Evolutionary conservation across 2,113 vertebrate genomes (phyloP).

Genomic region (Amphiprion ocellaris): DNA sequence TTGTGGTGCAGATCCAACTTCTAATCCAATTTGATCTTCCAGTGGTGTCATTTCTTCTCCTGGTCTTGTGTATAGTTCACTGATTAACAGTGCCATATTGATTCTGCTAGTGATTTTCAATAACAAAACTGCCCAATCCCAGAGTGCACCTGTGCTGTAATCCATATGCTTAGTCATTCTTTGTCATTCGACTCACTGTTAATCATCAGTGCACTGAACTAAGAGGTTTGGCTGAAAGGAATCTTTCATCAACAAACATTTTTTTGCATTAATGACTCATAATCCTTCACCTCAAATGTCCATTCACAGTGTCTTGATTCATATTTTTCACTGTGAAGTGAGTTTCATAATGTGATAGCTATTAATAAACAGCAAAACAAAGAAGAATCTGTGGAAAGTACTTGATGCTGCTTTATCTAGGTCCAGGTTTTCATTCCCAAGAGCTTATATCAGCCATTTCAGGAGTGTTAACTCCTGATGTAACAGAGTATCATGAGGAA

Average conservation of each 20-base stretch:
- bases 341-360: background rate
- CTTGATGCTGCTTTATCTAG: background rate
- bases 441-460: background rate
- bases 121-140: background rate
- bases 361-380: background rate
- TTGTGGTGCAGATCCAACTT: background rate
- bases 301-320: background rate
- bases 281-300: background rate
- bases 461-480: no score
- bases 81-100: conserved; percentile 5
- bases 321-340: background rate
- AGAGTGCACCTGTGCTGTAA: conserved; percentile 6
- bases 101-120: conserved; percentile 17
- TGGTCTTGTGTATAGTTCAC: background rate
- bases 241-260: background rate
- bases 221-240: background rate
- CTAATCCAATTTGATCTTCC: background rate
- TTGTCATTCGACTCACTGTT: conserved; percentile 7
- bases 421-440: background rate
- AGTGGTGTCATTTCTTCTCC: background rate
- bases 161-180: conserved; percentile 5
- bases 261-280: conserved; percentile 16
- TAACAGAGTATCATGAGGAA: no score
- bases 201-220: conserved; percentile 1
- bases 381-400: background rate